A percentile compares a stretch with the other conserved stretches of the same genome.
These are phyloP conservation scores for Crocallis elinguaria DNA, from an alignment of 2,888 invertebrate genomes.

Conservation along the genomic window DNA sequence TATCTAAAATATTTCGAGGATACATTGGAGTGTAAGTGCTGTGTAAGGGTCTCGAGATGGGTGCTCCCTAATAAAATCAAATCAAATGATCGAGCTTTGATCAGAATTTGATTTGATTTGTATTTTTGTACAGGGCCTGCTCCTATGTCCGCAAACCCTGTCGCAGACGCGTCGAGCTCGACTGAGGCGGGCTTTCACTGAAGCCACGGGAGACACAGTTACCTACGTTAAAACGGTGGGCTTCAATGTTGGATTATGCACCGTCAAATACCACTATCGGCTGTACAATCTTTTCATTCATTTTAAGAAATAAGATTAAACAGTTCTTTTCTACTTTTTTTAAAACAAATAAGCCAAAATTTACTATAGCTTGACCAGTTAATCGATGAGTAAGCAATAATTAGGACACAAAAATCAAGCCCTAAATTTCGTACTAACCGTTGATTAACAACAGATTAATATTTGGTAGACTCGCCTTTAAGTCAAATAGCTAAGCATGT, in stretches of 20 bases:
- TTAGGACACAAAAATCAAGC: too few relatives aligned
- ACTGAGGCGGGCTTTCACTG: constrained; percentile 95
- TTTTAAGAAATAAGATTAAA: constrained; percentile 4
- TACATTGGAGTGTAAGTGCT: constrained; percentile 69
- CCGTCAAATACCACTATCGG: constrained; percentile 63
- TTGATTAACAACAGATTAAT: too few relatives aligned
- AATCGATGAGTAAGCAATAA: too few relatives aligned
- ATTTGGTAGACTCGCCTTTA: neutral
- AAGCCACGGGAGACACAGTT: constrained; percentile 94
- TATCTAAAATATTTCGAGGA: neutral
- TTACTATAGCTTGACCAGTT: too few relatives aligned
- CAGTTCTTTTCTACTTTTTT: neutral
- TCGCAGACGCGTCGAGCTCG: constrained; percentile 94
- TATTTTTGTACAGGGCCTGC: constrained; percentile 89
- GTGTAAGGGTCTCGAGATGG: constrained; percentile 69
- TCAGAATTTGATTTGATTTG: constrained; percentile 65
- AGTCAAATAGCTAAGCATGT: constrained; percentile 28
- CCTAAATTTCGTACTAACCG: too few relatives aligned
- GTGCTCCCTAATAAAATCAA: constrained; percentile 62
- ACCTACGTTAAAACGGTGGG: constrained; percentile 95
- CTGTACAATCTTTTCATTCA: constrained; percentile 69
- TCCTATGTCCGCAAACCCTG: constrained; percentile 95
- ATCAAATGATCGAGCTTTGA: constrained; percentile 50
- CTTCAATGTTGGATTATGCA: constrained; percentile 73
- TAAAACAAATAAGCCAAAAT: neutral